Percentiles rank a stretch among this genome's conserved stretches.
phyloP scores from a whole-genome alignment of 2,888 invertebrate genomes.

The Sericinus montela region DNA sequence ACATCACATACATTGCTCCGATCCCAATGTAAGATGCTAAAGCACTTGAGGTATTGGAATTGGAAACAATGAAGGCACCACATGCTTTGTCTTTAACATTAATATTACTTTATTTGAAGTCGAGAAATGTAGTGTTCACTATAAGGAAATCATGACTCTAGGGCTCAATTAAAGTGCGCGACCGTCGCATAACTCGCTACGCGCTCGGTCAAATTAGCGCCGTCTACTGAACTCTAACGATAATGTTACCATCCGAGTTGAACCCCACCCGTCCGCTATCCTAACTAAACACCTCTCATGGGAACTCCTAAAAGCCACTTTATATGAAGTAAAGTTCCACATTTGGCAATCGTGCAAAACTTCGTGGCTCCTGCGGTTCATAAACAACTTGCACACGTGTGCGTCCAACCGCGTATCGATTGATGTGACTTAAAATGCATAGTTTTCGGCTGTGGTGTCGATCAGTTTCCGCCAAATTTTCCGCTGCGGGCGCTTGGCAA shows the following conservation, averaged over 20 bases:
- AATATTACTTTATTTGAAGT: conserved; percentile 11
- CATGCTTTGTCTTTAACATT: not conserved
- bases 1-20: too few relatives aligned
- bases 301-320: conserved; percentile 66
- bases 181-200: conserved; percentile 56
- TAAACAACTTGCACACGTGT: conserved; percentile 72
- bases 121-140: conserved; percentile 31
- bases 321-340: conserved; percentile 49
- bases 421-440: conserved; percentile 72
- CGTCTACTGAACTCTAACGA: conserved; percentile 64
- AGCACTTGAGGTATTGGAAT: too few relatives aligned
- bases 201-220: conserved; percentile 60
- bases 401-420: conserved; percentile 67
- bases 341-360: conserved; percentile 72
- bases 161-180: conserved; percentile 58
- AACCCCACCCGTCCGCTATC: conserved; percentile 57
- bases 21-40: too few relatives aligned
- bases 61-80: too few relatives aligned
- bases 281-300: conserved; percentile 65
- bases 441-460: conserved; percentile 64
- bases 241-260: conserved; percentile 62
- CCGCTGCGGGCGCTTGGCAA: conserved; percentile 66
- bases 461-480: conserved; percentile 69
- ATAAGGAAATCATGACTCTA: conserved; percentile 47
- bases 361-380: conserved; percentile 71